phyloP scores from a whole-genome alignment of 2,113 vertebrate genomes.

The Aspidoscelis tigris region DNA sequence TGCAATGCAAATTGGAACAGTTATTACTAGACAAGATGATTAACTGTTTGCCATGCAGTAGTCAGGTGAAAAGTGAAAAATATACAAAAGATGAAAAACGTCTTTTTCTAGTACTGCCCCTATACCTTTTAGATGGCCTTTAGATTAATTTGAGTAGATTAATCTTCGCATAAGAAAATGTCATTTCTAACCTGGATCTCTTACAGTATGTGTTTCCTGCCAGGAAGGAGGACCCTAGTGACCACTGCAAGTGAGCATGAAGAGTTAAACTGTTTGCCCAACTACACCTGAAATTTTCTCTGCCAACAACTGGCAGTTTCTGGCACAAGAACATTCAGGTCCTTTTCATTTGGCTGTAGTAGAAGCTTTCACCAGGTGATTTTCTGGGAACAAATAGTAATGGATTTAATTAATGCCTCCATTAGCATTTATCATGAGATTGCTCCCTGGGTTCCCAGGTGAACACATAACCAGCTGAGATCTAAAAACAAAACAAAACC shows the following conservation, averaged over 20 bases:
- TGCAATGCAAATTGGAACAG: not conserved
- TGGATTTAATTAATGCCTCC: not conserved
- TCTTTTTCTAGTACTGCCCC: not conserved
- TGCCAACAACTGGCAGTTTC: not conserved
- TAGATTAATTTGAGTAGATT: not conserved
- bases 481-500: not conserved
- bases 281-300: not conserved
- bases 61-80: too few relatives aligned
- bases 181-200: not conserved
- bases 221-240: not conserved
- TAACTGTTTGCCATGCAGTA: too few relatives aligned
- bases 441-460: not conserved
- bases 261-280: not conserved
- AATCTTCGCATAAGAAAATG: not conserved
- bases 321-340: not conserved
- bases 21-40: not conserved
- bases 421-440: not conserved
- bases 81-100: not conserved
- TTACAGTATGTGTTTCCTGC: not conserved
- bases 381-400: not conserved
- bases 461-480: not conserved
- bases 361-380: not conserved
- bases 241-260: not conserved
- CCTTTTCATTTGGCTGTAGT: conserved; percentile 6
- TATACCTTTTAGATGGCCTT: not conserved